Evolutionary conservation across 2,113 vertebrate species (phyloP).

Genomic region (Etheostoma spectabile): DNA sequence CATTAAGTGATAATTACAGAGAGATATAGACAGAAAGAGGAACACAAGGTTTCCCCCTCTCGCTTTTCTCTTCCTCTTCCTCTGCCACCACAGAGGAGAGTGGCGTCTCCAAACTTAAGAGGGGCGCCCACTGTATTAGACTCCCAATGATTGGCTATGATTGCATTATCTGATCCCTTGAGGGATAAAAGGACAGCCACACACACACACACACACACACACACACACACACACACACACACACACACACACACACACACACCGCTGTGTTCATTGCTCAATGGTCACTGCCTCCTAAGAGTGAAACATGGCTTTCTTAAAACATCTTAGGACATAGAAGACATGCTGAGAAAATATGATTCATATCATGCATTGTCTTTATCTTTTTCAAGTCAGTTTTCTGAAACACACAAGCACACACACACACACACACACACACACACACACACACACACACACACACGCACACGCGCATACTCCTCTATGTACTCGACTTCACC

Average conservation of each 20-base stretch:
- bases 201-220: too few species aligned
- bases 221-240: slow-evolving; percentile 44
- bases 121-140: slow-evolving; percentile 78
- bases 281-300: slow-evolving; percentile 52
- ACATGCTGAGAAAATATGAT: slow-evolving; percentile 62
- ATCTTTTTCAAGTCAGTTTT: slow-evolving; percentile 65
- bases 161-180: slow-evolving; percentile 76
- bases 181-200: slow-evolving; percentile 67
- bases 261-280: slow-evolving; percentile 67
- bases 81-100: slow-evolving; percentile 76
- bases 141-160: slow-evolving; percentile 74
- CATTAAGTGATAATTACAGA: slow-evolving; percentile 87
- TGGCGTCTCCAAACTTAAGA: slow-evolving; percentile 75
- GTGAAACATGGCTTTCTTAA: slow-evolving; percentile 52
- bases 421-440: slow-evolving; percentile 26
- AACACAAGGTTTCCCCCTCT: slow-evolving; percentile 60
- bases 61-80: slow-evolving; percentile 67
- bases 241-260: slow-evolving; percentile 22
- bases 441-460: slow-evolving; percentile 30
- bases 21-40: slow-evolving; percentile 61
- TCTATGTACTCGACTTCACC: slow-evolving; percentile 68
- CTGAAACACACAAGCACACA: slow-evolving; percentile 30
- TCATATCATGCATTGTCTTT: slow-evolving; percentile 64
- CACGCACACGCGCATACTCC: slow-evolving; percentile 50
- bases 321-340: slow-evolving; percentile 48